Evolutionary conservation across 1,140 invertebrate species (phyloP), one percentile per base, ranked within the genome.

Genomic region (Drosophila yakuba): DNA sequence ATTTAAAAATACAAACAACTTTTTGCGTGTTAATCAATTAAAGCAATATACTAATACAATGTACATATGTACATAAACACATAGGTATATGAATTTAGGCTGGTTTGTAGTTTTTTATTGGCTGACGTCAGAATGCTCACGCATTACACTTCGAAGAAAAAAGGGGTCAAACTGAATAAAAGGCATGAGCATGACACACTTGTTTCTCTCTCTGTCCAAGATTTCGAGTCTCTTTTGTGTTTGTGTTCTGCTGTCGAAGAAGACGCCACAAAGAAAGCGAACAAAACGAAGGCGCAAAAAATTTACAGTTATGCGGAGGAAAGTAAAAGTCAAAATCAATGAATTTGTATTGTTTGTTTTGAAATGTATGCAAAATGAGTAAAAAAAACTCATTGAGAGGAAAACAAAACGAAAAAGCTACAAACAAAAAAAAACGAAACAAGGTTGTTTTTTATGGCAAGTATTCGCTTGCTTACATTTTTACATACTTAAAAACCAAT

Each of bases 241-340:
- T 58, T 45, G 47, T 28, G 64, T 58, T 72, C 67, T 71, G 36
- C 55, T 35, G 43, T 20, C 11, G 43, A 61, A 59, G 54, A 63
- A 78, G 60, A 55, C 59, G 39, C 41, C 41, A 12, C 63, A 71
- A 62, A 52, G 61, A 67, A 82, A 82, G 59, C 80, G 59, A 51
- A 57, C 59, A 61, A 74, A 78, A 54, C 32, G 54, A 14, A 66
- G 15, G 14, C 44, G 47, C 44, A 69, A 48, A 57, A 39, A 23
- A 71, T 72, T 58, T 50, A 72, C 68, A 71, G 68, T 72, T 72
- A 72, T 50, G 66, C 44, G 44, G 12, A 63, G 71, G 78, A 84
- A 84, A 84, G 81, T 85, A 84, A 84, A 84, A 84, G 81, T 84
- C 44, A 15, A 85, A 85, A 80, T 84, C 81, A 85, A 85, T 85